Evolutionary conservation across 2,797 vertebrate genomes (phyloP), one percentile per base, ranked within the genome.

Genomic region (Megaceryle alcyon): DNA sequence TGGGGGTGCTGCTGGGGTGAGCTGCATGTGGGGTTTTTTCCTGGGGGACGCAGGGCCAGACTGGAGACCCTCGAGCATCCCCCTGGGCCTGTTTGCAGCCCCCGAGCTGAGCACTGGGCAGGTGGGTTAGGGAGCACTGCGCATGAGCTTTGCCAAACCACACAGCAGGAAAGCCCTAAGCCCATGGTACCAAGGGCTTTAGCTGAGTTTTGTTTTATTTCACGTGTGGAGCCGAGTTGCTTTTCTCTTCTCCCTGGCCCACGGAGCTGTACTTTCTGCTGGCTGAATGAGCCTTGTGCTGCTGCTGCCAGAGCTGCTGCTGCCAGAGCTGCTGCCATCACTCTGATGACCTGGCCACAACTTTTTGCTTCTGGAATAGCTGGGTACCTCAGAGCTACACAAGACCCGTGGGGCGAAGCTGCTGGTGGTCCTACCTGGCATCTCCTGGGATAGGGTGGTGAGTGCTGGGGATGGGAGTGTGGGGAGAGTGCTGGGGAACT

Each of bases 371-470:
- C 2, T 9, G 59, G 3, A 4, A 76, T n/a, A n/a, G 16, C 31
- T 3, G 3, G 41, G 10, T 7, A 10, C 48, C 29, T 11, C 8
- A 2, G n/a, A 46, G 16, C 26, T 5, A 2, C 15, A 3, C 0
- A 1, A 29, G 29, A 43, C 41, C 56, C 39, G 5, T 6, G 48
- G 54, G 46, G 33, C 3, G 1, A 48, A 72, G 53, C 4, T 1
- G 14, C 41, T 19, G 56, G 11, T 1, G 20, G 44, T 65, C 49
- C 49, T 64, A 57, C 37, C 49, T n/a, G 1, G 39, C 16, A 4
- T 0, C 0, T 21, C 53, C 43, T 48, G 65, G 35, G 33, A 54
- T 14, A 44, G 51, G 65, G 44, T 33, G 22, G 16, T 65, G 71
- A 59, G 51, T 29, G 29, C 29, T 33, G 37, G 57, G 69, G 23